Percentiles rank a stretch among this genome's conserved stretches.
Evolutionary conservation across 1,140 invertebrate species (phyloP).

Genomic region (Drosophila auraria): DNA sequence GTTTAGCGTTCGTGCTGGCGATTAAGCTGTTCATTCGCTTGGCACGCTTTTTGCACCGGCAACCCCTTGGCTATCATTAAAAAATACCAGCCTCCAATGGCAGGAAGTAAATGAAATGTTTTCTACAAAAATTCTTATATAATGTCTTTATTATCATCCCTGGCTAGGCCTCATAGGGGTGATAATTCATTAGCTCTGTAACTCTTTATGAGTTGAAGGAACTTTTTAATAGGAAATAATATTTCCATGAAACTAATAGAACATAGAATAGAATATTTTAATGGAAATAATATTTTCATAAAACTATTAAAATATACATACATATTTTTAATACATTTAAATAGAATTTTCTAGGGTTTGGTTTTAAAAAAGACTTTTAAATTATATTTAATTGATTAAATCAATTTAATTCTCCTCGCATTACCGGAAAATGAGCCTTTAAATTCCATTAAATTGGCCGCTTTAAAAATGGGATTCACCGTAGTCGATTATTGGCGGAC

Average conservation of each 20-base stretch:
- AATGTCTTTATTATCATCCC: constrained; percentile 68
- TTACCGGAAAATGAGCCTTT: constrained; percentile 5
- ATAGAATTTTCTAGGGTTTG: not conserved
- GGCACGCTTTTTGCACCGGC: constrained; percentile 55
- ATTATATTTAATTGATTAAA: not conserved
- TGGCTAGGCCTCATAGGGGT: not conserved
- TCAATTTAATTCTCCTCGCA: not conserved
- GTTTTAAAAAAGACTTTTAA: too few species aligned
- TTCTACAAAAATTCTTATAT: constrained; percentile 64
- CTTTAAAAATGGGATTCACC: constrained; percentile 20
- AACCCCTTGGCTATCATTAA: constrained; percentile 57
- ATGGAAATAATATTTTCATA: too few species aligned
- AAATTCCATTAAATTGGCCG: constrained; percentile 16
- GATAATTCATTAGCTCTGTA: constrained; percentile 3
- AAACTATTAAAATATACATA: too few species aligned
- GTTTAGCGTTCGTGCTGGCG: constrained; percentile 57
- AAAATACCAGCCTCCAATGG: constrained; percentile 59
- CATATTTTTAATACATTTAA: too few species aligned
- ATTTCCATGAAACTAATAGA: not conserved
- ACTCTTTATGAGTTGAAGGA: too few species aligned
- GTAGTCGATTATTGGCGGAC: constrained; percentile 29
- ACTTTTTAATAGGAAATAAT: not conserved
- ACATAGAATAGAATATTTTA: too few species aligned
- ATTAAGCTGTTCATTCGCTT: constrained; percentile 71
- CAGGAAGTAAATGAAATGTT: constrained; percentile 52